Base-by-base conservation (phyloP, 2,888 invertebrate species). In the Mesorhabditis spiculigera region DNA sequence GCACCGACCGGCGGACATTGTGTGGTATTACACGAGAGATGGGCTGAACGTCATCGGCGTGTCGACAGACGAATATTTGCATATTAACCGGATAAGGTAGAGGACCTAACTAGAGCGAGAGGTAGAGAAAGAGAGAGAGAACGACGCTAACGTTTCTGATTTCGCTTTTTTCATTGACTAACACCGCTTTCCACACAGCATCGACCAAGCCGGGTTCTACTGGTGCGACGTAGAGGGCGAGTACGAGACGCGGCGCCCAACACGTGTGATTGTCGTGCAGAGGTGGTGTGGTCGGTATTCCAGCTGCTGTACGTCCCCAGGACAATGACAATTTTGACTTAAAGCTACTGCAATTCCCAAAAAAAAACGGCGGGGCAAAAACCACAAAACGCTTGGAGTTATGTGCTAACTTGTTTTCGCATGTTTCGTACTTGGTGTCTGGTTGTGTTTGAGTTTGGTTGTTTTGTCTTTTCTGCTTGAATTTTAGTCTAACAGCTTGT, bases 171-270 rank as follows among this genome's bases (percentile, higher is more conserved):
- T 3, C n/a, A 50, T 2, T 50, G 3, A 50, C n/a, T 50, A 28
- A 28, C 28, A 28, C 28, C 28, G 28, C 28, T 28, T n/a, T 28
- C 28, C 28, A 28, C 28, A 28, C 28, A 50, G 58, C n/a, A 1
- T 50, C 10, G 58, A 50, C 10, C 58, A 50, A 43, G 73, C 75
- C 5, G 78, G 78, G n/a, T 63, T 75, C 67, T 78, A 77, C 68
- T 78, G 73, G 45, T 78, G 78, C 65, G 73, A 73, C 5, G 67
- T 73, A 45, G 76, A 77, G 67, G 66, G 65, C 41, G 70, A 68
- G 4, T 74, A 78, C 58, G 58, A 50, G 58, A 50, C n/a, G 58
- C 8, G 58, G 58, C 58, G 58, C 2, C 58, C 58, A 50, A 50
- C 58, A n/a, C 8, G 8, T 10, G 58, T 50, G 10, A 50, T 50